Evolutionary conservation across 1,140 invertebrate species (phyloP), one percentile per base, ranked within the genome.

Genomic region (Monochamus saltuarius): DNA sequence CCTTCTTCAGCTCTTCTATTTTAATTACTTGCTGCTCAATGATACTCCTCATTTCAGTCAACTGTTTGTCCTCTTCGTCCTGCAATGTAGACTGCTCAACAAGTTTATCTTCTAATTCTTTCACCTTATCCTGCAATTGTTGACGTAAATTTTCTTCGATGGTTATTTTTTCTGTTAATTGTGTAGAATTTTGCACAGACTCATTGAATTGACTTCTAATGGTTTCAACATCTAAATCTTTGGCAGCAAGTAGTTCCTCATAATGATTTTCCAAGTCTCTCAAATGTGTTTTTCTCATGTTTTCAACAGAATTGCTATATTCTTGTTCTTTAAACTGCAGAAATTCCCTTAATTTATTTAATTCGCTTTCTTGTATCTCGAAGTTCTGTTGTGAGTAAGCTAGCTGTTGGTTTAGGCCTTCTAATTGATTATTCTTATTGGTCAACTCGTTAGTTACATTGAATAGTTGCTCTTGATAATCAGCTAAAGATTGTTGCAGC

Each of bases 1-100:
- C 83, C 61, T 84, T 80, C 64, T 86, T 87, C 7, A 90, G 67
- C 1, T 82, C 82, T 1, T 85, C 84, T 49, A 89, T 83, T 70
- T 89, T 87, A 45, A 84, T 69, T 62, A 89, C 87, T 70, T 87
- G 88, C 14, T 78, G 81, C 64, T 85, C 83, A 29, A 90, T 74
- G 0, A 82, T 82, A 9, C 77, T 71, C 64, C 83, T 84, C 64
- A 84, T 40, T 43, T 82, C 81, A 0, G 61, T 42, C 16, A 82
- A 49, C 53, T 80, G 78, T 64, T 74, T 79, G 65, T 80, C 74
- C 64, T 85, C 81, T 65, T 85, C 82, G 64, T 83, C 79, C 13
- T 82, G 73, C 4, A 80, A 59, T 11, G 73, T 74, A 51, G 80
- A 75, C 14, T 86, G 73, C 60, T 87, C 83, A 6, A 73, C 67